Base-by-base conservation (phyloP, 1,140 invertebrate species). In the Zaprionus taronus region DNA sequence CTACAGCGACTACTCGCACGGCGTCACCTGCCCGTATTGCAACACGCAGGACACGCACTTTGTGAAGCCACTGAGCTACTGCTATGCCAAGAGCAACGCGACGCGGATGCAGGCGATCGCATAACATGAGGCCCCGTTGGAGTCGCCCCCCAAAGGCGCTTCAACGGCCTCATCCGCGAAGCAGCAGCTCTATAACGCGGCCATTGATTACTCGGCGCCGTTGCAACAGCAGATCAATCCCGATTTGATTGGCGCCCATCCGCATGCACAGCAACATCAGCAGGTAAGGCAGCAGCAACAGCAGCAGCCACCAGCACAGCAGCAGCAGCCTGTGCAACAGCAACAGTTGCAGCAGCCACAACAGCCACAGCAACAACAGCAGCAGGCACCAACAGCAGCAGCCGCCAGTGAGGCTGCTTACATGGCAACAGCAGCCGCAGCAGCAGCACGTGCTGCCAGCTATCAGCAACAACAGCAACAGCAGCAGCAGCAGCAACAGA, bases 1-100 rank as follows among this genome's bases (percentile, higher is more conserved):
- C 95, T 98, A 98, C 95, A 98, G 97, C 80, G 97, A 99, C 93
- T 99, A 99, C 94, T 98, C 97, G 93, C 97, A 97, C 86, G 95
- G 96, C 81, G 96, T 98, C 83, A 95, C 96, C 66, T 99, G 98
- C 94, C 97, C 97, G 9, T 96, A 97, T 92, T 99, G 98, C 94
- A 96, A 96, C 79, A 95, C 96, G 15, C 94, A 97, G 72, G 98
- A 99, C 93, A 97, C 97, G 38, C 98, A 99, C 94, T 99, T 99
- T 93, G 97, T 98, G 71, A 98, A 99, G 93, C 96, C 97, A 15
- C 93, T 98, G 80, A 94, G 95, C 36, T 95, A 95, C 93, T 97
- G 96, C 94, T 97, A 96, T 94, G 95, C 95, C 80, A 96, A 96
- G 93, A 95, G 94, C 90, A 95, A 95, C 92, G 93, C 95, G 22